phyloP scores from a whole-genome alignment of 1,140 invertebrate genomes.

The Drosophila sucinea region DNA sequence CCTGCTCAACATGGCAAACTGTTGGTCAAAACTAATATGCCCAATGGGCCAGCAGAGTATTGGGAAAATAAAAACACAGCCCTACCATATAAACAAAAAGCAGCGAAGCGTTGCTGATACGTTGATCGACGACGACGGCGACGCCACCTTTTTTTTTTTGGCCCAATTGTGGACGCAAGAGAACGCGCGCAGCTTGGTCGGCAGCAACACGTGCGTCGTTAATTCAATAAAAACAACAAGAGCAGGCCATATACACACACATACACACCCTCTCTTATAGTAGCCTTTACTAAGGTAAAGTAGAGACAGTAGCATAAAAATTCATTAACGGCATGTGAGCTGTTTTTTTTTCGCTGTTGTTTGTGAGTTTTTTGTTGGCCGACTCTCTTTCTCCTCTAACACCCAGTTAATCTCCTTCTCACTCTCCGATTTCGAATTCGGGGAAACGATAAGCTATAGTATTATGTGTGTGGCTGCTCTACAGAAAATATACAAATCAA shows the following conservation, averaged over 20 bases:
- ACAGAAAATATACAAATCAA: neutral
- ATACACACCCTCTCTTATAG: constrained; percentile 10
- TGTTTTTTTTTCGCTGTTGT: constrained; percentile 30
- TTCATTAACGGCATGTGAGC: constrained; percentile 72
- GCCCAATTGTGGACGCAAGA: constrained; percentile 27
- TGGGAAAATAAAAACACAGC: constrained; percentile 60
- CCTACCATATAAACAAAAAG: constrained; percentile 20
- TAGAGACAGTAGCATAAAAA: constrained; percentile 56
- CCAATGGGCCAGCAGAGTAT: neutral
- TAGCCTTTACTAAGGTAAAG: constrained; percentile 13
- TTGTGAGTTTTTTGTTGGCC: constrained; percentile 42
- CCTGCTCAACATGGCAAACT: neutral
- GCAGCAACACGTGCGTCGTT: constrained; percentile 73
- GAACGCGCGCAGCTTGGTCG: constrained; percentile 48
- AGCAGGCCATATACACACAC: constrained; percentile 33
- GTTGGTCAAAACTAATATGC: neutral
- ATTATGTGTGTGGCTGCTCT: neutral
- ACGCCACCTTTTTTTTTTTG: constrained; percentile 27
- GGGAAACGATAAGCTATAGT: neutral
- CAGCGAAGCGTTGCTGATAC: constrained; percentile 39
- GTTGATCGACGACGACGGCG: constrained; percentile 35
- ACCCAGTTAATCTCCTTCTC: constrained; percentile 8
- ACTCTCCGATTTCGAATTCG: neutral
- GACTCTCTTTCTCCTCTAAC: constrained; percentile 31
- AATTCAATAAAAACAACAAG: constrained; percentile 71